phyloP scores from a whole-genome alignment of 2,797 vertebrate species.

The Tragopan temminckii region DNA sequence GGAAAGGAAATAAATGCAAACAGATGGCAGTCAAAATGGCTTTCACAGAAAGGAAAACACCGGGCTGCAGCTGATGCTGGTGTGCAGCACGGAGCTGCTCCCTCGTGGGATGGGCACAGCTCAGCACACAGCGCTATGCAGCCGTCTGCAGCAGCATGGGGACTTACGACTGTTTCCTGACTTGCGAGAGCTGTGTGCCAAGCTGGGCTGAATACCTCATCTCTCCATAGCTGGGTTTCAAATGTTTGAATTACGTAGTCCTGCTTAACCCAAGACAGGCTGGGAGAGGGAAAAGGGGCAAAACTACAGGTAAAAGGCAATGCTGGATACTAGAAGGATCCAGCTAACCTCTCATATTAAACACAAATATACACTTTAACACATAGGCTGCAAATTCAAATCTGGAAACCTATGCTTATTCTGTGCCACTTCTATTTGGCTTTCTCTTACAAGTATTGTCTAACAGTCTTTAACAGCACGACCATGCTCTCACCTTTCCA shows the following conservation, averaged over 20 bases:
- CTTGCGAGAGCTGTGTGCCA: background rate
- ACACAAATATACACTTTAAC: background rate
- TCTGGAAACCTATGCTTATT: background rate
- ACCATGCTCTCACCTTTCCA: background rate
- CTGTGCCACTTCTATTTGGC: background rate
- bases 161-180: background rate
- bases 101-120: background rate
- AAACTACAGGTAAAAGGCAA: background rate
- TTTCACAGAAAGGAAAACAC: conserved; percentile 57
- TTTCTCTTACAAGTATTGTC: background rate
- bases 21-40: conserved; percentile 55
- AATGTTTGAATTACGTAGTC: background rate
- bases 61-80: conserved; percentile 5
- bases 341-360: background rate
- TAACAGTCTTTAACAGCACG: background rate
- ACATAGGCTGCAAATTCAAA: background rate
- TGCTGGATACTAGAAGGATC: background rate
- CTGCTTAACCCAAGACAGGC: background rate
- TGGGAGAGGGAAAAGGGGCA: background rate
- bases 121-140: fast-evolving
- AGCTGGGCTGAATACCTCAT: conserved; percentile 4
- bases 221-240: conserved; percentile 19
- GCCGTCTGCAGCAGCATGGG: background rate
- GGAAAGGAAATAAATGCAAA: conserved; percentile 71
- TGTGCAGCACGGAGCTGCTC: background rate